Evolutionary conservation across 2,113 vertebrate genomes (phyloP).

Genomic region (human): GRCh38 chr12:27081501-27082000

Average conservation of each 20-base stretch:
- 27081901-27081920: not conserved
- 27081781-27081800: not conserved
- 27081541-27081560: not conserved
- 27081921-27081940: not conserved
- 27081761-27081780: not conserved
- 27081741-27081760: not conserved
- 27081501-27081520: accelerated
- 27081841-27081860: not conserved
- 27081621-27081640: not conserved
- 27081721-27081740: not conserved
- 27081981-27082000: not conserved
- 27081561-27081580: not conserved
- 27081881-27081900: too few species aligned
- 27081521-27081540: not conserved
- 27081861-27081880: not conserved
- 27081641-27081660: not conserved
- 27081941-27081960: not conserved
- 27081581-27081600: not conserved
- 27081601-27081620: not conserved
- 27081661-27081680: not conserved
- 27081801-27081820: not conserved
- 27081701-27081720: not conserved
- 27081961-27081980: not conserved
- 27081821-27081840: not conserved
- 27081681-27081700: not conserved